Evolutionary conservation across 1,140 invertebrate species (phyloP).

Genomic region (Himalopsyche phryganea): DNA sequence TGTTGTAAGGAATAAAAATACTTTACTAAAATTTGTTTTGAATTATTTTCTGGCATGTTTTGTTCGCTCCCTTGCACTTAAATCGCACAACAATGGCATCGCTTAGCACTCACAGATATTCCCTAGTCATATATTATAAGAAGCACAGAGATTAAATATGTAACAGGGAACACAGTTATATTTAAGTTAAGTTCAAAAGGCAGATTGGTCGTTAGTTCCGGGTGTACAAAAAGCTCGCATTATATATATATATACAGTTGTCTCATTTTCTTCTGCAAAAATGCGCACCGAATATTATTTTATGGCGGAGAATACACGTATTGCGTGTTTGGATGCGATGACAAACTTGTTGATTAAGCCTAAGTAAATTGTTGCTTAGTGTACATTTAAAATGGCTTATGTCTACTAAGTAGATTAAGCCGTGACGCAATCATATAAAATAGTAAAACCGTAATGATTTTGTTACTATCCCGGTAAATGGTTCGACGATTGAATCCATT

Average conservation of each 20-base stretch:
- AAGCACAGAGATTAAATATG: slow-evolving; percentile 8
- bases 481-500: too few species aligned
- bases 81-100: not conserved
- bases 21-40: too few species aligned
- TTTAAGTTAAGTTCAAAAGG: slow-evolving; percentile 9
- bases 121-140: not conserved
- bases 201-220: slow-evolving; percentile 4
- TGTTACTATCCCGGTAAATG: too few species aligned
- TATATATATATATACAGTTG: not conserved
- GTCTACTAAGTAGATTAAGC: too few species aligned
- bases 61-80: too few species aligned
- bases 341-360: not conserved
- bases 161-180: slow-evolving; percentile 1
- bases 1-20: too few species aligned
- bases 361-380: too few species aligned
- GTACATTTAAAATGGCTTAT: too few species aligned
- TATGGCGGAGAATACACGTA: not conserved
- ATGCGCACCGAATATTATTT: slow-evolving; percentile 14
- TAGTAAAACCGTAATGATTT: too few species aligned
- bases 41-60: too few species aligned
- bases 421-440: too few species aligned
- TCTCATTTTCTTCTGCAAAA: not conserved
- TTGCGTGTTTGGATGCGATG: not conserved
- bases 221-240: not conserved
- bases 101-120: not conserved